Evolutionary conservation across 1,140 invertebrate genomes (phyloP).

Genomic region (Caerostris extrusa): DNA sequence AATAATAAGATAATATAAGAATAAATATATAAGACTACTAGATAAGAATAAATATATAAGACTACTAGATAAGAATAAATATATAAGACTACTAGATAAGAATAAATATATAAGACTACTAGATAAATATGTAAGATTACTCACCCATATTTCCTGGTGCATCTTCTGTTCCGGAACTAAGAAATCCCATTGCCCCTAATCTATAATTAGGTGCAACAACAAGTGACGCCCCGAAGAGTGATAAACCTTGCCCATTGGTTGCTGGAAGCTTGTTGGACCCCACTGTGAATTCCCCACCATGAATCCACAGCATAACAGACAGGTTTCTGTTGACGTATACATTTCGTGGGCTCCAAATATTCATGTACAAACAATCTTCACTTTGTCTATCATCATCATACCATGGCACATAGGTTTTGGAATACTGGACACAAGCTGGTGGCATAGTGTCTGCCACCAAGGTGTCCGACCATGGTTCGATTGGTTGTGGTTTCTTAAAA

Average conservation of each 20-base stretch:
- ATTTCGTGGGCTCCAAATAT: not conserved
- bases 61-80: no score
- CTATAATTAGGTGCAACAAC: constrained; percentile 98
- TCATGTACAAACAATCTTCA: constrained; percentile 90
- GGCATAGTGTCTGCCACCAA: constrained; percentile 80
- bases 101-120: not conserved
- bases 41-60: no score
- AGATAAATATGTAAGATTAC: not conserved
- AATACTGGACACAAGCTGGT: constrained; percentile 40
- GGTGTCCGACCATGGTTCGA: constrained; percentile 91
- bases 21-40: no score
- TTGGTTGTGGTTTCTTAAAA: constrained; percentile 92
- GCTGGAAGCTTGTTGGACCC: constrained; percentile 71
- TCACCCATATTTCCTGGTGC: constrained; percentile 97
- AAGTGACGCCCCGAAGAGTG: constrained; percentile 85
- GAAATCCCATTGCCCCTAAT: constrained; percentile 94
- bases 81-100: no score
- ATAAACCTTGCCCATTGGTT: constrained; percentile 93
- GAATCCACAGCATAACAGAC: constrained; percentile 79
- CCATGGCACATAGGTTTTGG: not conserved
- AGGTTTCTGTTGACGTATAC: not conserved
- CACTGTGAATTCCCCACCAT: constrained; percentile 79
- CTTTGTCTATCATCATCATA: not conserved
- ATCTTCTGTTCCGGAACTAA: constrained; percentile 94
- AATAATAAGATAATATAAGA: no score